Conservation (phyloP, 2,888 invertebrate genomes). For the Aquatica leii region DNA sequence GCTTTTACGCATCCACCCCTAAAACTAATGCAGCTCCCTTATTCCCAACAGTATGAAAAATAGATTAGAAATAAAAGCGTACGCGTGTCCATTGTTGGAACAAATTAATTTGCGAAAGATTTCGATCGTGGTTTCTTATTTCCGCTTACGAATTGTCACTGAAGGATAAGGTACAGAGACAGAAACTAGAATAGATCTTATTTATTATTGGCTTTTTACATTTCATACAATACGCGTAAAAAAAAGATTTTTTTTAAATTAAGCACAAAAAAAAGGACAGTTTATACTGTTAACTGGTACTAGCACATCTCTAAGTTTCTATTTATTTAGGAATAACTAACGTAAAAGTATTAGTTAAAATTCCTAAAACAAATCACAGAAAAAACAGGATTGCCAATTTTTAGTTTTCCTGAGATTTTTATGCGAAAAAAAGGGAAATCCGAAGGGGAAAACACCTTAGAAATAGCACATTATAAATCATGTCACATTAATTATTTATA, state of each 20-base stretch:
- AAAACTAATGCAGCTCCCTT: constrained; percentile 11
- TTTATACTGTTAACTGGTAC: constrained; percentile 14
- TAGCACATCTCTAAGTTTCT: constrained; percentile 16
- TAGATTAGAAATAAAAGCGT: constrained; percentile 28
- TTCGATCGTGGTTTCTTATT: neutral
- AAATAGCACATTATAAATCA: constrained; percentile 13
- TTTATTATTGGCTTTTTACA: constrained; percentile 27
- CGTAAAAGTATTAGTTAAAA: constrained; percentile 10
- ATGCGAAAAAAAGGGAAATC: neutral
- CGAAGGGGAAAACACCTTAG: neutral
- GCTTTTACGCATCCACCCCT: too few species aligned
- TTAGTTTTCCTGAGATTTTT: constrained; percentile 11
- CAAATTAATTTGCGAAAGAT: constrained; percentile 31
- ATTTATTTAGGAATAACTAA: constrained; percentile 12
- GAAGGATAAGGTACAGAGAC: too few species aligned
- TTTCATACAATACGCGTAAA: constrained; percentile 20
- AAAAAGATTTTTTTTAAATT: constrained; percentile 14
- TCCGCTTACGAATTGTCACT: neutral
- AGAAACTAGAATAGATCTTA: constrained; percentile 16
- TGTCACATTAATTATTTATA: constrained; percentile 14
- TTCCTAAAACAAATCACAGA: constrained; percentile 27
- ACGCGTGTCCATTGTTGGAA: constrained; percentile 32
- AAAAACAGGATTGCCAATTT: constrained; percentile 20
- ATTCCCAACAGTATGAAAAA: constrained; percentile 21
- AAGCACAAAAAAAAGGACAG: constrained; percentile 17